Evolutionary conservation across 2,113 vertebrate species (phyloP), one percentile per base, ranked within the genome.

Genomic region (Tragulus kanchil): DNA sequence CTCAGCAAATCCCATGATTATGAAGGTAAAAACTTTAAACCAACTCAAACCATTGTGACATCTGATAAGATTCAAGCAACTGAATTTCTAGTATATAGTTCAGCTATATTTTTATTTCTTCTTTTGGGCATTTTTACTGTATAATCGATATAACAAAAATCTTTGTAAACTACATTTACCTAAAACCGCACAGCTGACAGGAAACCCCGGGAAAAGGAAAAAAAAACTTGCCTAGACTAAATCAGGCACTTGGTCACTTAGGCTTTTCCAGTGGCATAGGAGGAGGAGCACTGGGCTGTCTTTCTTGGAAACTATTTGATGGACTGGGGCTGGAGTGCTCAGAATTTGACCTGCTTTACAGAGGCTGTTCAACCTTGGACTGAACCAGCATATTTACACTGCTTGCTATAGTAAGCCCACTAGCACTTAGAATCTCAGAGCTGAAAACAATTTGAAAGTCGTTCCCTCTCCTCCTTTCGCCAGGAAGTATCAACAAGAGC

Each of bases 1-100:
- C 65, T 75, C 92, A 73, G 67, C 25, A 96, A 90, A 96, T 92
- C 58, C 64, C 90, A 21, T 69, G 8, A 93, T 36, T 79, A 48
- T 17, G 79, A 85, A 90, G 31, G 31, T 84, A 90, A 93, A 87
- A 90, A 17, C 15, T 75, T 89, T 45, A 83, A 84, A 78, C 16
- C 11, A 77, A 67, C 21, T 61, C 52, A 54, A 85, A 93, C 65
- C 42, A 31, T 11, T 54, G 5, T 36, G 19, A 84, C 84, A 54
- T 62, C 75, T 77, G 45, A 21, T 78, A 73, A 83, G 26, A 83
- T 54, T 64, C 54, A 64, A 84, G 42, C 78, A 86, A 85, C 75
- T 95, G 17, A 59, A 71, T 28, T 78, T 90, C 95, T 86, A 83
- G 52, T 73, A 11, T 42, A 15, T 21, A 59, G 28, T 69, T n/a